These are phyloP conservation scores for Halichoeres trimaculatus DNA, from an alignment of 2,113 vertebrate species.

Conservation along the genomic window DNA sequence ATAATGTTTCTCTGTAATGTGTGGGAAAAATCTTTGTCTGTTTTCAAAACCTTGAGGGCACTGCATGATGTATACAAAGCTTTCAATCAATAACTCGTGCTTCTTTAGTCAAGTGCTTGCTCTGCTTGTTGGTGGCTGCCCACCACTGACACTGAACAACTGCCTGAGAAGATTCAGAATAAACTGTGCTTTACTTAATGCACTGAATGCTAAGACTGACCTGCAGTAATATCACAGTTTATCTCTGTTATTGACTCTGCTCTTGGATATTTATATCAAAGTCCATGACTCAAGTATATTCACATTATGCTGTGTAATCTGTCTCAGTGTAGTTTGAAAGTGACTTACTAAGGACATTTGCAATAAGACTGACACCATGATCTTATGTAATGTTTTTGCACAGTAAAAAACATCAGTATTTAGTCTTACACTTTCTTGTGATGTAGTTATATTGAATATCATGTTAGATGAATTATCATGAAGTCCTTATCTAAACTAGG, in stretches of 20 bases:
- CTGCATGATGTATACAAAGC: slow-evolving; percentile 18
- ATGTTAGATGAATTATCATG: no score
- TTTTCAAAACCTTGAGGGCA: slow-evolving; percentile 11
- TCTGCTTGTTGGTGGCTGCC: slow-evolving; percentile 32
- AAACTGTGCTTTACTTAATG: background rate
- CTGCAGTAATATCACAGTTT: background rate
- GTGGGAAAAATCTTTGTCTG: background rate
- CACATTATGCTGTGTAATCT: background rate
- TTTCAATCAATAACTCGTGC: slow-evolving; percentile 5
- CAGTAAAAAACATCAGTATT: no score
- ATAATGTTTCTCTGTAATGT: background rate
- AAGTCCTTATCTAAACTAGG: no score
- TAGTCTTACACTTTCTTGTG: no score
- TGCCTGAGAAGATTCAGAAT: slow-evolving; percentile 34
- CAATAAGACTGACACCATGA: no score
- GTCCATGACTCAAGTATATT: background rate
- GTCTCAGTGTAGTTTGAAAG: background rate
- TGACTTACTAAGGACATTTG: no score
- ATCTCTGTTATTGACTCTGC: background rate
- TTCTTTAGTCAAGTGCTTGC: background rate
- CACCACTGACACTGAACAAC: slow-evolving; percentile 31
- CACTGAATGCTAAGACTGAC: background rate
- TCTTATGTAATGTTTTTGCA: no score
- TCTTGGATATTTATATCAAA: background rate
- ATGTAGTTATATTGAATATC: no score